These are phyloP conservation scores for Drosophila sproati DNA, from an alignment of 1,140 invertebrate species.

Conservation along the genomic window DNA sequence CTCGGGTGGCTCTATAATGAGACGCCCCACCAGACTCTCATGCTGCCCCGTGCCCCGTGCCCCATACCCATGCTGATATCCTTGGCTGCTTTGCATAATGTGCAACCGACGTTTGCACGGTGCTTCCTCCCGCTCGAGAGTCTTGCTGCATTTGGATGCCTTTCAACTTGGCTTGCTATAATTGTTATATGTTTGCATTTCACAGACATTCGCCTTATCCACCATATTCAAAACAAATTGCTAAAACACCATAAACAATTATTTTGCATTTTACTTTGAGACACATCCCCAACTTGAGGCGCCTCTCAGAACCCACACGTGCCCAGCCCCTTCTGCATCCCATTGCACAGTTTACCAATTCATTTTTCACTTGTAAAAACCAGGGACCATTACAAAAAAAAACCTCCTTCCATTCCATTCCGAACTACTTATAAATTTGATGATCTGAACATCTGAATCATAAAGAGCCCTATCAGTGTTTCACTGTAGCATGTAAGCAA, in stretches of 20 bases:
- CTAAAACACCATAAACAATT: slow-evolving; percentile 82
- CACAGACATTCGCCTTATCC: slow-evolving; percentile 17
- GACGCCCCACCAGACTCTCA: slow-evolving; percentile 47
- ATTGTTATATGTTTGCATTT: slow-evolving; percentile 70
- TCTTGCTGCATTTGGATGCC: slow-evolving; percentile 25
- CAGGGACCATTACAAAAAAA: slow-evolving; percentile 16
- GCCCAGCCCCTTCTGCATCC: slow-evolving; percentile 30
- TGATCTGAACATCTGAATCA: too few species aligned
- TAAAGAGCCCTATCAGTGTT: too few species aligned
- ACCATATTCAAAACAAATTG: slow-evolving; percentile 51
- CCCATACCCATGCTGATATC: slow-evolving; percentile 25
- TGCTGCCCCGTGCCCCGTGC: not conserved
- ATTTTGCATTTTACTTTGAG: slow-evolving; percentile 78
- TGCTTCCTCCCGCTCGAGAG: not conserved
- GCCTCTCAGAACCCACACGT: slow-evolving; percentile 15
- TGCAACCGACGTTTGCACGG: slow-evolving; percentile 16
- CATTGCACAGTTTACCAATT: slow-evolving; percentile 62
- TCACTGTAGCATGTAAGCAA: too few species aligned
- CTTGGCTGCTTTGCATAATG: slow-evolving; percentile 67
- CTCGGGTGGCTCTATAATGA: slow-evolving; percentile 65
- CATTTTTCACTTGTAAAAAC: slow-evolving; percentile 45
- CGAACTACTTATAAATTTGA: too few species aligned
- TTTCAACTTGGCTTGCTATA: slow-evolving; percentile 53
- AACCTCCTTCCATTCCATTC: not conserved
- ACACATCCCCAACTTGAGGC: slow-evolving; percentile 3